Percentiles rank a stretch among this genome's conserved stretches.
phyloP scores from a whole-genome alignment of 2,797 vertebrate species.

The Sebastes diploproa region DNA sequence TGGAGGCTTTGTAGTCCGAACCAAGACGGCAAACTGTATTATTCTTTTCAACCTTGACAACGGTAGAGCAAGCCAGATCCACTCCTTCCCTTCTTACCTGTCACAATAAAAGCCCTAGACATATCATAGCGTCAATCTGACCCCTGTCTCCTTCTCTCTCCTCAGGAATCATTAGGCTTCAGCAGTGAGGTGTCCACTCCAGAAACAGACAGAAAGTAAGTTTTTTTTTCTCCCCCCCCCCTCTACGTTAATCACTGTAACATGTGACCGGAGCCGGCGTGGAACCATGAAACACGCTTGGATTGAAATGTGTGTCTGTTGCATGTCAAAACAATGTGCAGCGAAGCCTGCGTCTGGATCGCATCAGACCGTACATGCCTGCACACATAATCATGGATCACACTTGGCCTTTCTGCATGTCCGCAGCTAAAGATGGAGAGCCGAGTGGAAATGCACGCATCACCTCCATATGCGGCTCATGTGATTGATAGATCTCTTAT shows the following conservation, averaged over 20 bases:
- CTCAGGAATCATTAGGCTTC: conserved; percentile 93
- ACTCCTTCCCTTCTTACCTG: too few species aligned
- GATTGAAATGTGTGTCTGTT: conserved; percentile 46
- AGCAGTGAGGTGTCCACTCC: conserved; percentile 93
- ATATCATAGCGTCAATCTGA: neutral
- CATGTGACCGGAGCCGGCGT: neutral
- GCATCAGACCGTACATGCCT: conserved; percentile 31
- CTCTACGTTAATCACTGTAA: neutral
- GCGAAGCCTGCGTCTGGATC: conserved; percentile 44
- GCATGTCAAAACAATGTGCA: conserved; percentile 58
- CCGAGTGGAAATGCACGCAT: neutral
- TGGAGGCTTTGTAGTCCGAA: too few species aligned
- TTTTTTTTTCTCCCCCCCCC: neutral
- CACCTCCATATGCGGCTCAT: neutral
- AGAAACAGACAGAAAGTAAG: conserved; percentile 97
- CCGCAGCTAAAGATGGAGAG: conserved; percentile 7
- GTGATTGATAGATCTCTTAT: conserved; percentile 18
- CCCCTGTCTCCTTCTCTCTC: conserved; percentile 18
- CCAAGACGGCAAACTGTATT: too few species aligned
- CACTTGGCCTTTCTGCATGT: conserved; percentile 2
- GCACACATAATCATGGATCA: conserved; percentile 21
- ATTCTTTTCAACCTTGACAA: too few species aligned
- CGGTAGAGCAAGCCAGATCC: too few species aligned
- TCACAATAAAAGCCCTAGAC: too few species aligned
- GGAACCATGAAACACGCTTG: conserved; percentile 22